These are phyloP conservation scores for Lamproptera curius DNA, from an alignment of 2,888 invertebrate genomes.

Conservation along the genomic window DNA sequence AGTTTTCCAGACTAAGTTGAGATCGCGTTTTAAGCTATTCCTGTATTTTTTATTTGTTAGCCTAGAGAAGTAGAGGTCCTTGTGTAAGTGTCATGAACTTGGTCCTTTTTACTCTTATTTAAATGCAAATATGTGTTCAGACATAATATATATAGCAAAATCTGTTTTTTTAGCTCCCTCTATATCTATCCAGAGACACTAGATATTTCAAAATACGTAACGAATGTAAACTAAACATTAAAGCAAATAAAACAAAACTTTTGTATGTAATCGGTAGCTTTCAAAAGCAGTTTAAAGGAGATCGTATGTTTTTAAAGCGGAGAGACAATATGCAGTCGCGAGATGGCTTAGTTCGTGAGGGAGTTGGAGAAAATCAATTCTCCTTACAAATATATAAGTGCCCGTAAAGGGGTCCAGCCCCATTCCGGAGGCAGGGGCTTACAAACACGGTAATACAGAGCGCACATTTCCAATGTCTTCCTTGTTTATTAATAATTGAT, in stretches of 20 bases:
- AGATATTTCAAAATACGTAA: background rate
- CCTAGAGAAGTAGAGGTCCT: too few relatives aligned
- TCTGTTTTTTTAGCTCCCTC: background rate
- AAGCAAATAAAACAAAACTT: too few relatives aligned
- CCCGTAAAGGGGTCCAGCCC: slow-evolving; percentile 17
- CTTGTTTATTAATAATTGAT: background rate
- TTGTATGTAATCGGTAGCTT: background rate
- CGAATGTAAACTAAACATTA: background rate
- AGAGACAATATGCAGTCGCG: slow-evolving; percentile 7
- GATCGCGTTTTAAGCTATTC: too few relatives aligned
- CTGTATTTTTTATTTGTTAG: too few relatives aligned
- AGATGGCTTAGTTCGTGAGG: slow-evolving; percentile 10
- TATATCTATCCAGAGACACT: background rate
- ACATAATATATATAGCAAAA: slow-evolving; percentile 4
- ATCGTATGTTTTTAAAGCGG: slow-evolving; percentile 1
- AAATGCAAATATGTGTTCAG: background rate
- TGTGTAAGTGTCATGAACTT: too few relatives aligned
- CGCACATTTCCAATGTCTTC: slow-evolving; percentile 4
- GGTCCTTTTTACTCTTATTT: too few relatives aligned
- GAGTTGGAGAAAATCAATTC: slow-evolving; percentile 55
- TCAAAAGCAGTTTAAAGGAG: slow-evolving; percentile 5
- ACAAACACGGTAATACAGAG: background rate
- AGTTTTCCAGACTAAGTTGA: too few relatives aligned
- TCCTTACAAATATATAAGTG: slow-evolving; percentile 32
- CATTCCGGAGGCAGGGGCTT: slow-evolving; percentile 11